Evolutionary conservation across 2,113 vertebrate species (phyloP), one percentile per base, ranked within the genome.

Genomic region (Willisornis vidua): DNA sequence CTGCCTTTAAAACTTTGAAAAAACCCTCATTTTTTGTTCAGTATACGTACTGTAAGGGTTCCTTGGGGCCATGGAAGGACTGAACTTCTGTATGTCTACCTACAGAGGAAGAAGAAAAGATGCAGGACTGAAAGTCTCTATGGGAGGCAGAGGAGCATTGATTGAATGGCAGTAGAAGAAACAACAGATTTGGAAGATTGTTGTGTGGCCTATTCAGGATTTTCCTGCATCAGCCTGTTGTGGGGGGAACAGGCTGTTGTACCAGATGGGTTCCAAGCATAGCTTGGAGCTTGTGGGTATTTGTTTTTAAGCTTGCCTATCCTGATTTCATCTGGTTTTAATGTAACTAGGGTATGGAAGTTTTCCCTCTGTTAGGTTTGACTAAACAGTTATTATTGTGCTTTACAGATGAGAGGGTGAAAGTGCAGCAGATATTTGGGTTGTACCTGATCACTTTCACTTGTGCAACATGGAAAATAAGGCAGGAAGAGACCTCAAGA

Each of bases 1-100:
- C 0, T 59, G 37, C 58, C 37, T 80, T 92, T 70, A 54, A 83
- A 61, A 72, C 31, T 35, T 67, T 4, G 29, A n/a, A 77, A 80
- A 24, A 3, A 8, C 0, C 5, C 0, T 4, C 3, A 5, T 41
- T 35, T 55, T 76, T 75, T 82, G 9, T 35, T 89, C 33, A 39
- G 12, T 6, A 2, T 43, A 4, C 3, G 6, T 66, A 48, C 20
- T 87, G 20, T 51, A 67, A 52, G 33, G 63, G 17, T 23, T 76
- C 52, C 85, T 33, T 72, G 29, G 76, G 61, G 5, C 19, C 29
- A 16, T 57, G 8, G 45, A 24, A 71, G 52, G 37, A 5, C 41
- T 43, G 24, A 13, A 45, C 22, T 19, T 52, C 4, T 37, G 41
- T 23, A 7, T 67, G 12, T 59, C 54, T 79, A 7, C 31, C 19